Evolutionary conservation across 2,888 invertebrate genomes (phyloP).

Genomic region (Onchidella celtica): DNA sequence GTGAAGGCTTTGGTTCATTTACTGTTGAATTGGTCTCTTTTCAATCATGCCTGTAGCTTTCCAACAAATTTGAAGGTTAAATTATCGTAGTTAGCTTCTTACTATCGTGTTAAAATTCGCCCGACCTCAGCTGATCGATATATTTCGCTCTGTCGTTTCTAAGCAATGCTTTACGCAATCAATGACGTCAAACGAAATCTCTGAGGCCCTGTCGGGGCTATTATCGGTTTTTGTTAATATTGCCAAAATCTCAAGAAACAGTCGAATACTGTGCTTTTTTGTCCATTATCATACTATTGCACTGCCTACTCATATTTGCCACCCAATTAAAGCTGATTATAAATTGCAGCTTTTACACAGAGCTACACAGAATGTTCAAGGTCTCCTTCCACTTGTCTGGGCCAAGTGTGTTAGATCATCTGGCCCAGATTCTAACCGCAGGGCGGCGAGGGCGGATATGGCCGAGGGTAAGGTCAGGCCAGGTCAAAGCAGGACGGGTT

Average conservation of each 20-base stretch:
- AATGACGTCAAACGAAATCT: slow-evolving; percentile 31
- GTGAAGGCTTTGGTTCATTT: not conserved
- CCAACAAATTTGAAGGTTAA: not conserved
- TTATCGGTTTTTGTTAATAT: not conserved
- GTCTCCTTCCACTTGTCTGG: not conserved
- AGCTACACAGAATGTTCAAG: not conserved
- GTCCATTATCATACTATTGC: not conserved
- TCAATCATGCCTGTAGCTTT: not conserved
- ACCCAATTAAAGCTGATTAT: not conserved
- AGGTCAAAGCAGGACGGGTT: not conserved
- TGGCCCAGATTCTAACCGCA: slow-evolving; percentile 44
- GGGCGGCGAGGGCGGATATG: slow-evolving; percentile 48
- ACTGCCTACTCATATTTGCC: not conserved
- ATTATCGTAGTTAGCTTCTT: not conserved
- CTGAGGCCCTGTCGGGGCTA: slow-evolving; percentile 35
- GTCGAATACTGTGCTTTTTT: not conserved
- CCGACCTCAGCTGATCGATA: not conserved
- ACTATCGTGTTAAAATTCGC: not conserved
- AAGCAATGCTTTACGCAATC: slow-evolving; percentile 43
- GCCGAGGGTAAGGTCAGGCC: slow-evolving; percentile 40
- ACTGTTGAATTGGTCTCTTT: not conserved
- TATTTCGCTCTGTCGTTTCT: slow-evolving; percentile 28
- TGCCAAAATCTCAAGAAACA: not conserved
- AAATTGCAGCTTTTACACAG: not conserved
- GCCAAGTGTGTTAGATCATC: not conserved